phyloP scores from a whole-genome alignment of 2,797 vertebrate species.

The Chelon auratus region DNA sequence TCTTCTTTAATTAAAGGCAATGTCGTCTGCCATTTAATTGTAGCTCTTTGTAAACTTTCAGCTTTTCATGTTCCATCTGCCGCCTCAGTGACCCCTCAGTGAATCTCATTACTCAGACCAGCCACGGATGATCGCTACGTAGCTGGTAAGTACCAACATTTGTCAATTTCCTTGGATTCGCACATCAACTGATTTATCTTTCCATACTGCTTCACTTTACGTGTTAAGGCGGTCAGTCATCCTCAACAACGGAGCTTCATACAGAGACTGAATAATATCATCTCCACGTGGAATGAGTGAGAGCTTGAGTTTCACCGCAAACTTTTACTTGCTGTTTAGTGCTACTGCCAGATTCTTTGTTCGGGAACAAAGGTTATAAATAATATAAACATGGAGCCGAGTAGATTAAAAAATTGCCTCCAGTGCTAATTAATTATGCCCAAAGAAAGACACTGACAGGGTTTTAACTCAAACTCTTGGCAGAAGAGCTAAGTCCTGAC shows the following conservation, averaged over 20 bases:
- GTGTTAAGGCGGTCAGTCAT: constrained; percentile 12
- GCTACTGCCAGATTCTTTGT: constrained; percentile 1
- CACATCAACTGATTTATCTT: not conserved
- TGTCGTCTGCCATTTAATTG: constrained; percentile 4
- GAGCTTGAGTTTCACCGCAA: not conserved
- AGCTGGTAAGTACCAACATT: constrained; percentile 8
- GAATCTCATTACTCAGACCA: constrained; percentile 6
- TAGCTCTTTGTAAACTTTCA: not conserved
- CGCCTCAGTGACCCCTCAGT: not conserved
- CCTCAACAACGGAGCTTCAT: constrained; percentile 8
- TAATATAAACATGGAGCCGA: not conserved
- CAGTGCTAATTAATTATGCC: not conserved
- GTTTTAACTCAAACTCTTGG: not conserved
- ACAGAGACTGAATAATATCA: not conserved
- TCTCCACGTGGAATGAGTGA: not conserved
- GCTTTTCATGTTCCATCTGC: constrained; percentile 16
- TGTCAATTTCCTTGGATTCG: constrained; percentile 6
- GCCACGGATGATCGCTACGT: not conserved
- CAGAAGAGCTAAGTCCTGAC: not conserved
- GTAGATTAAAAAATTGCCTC: not conserved
- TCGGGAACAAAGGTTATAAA: not conserved
- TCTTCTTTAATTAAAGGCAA: not conserved
- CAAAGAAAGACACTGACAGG: not conserved
- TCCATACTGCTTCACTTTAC: constrained; percentile 13
- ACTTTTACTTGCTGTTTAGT: constrained; percentile 11